Conservation (phyloP, 2,888 invertebrate genomes). For the Clistopyga incitator region DNA sequence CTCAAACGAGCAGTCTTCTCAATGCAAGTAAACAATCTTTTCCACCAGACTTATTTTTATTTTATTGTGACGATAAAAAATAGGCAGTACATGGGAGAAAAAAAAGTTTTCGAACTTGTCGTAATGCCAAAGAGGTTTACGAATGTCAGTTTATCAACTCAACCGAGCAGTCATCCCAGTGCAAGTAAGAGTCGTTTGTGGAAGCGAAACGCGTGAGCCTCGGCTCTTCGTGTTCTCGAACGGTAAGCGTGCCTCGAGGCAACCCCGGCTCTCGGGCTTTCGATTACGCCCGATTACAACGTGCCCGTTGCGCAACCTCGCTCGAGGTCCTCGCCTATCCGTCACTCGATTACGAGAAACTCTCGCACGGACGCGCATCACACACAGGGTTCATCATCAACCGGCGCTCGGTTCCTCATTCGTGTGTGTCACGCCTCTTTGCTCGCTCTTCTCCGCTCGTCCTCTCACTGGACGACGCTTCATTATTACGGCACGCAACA, state of each 20-base stretch:
- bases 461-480: conserved; percentile 44
- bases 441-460: conserved; percentile 17
- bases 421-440: conserved; percentile 26
- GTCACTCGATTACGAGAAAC: conserved; percentile 44
- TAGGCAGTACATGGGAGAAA: background rate
- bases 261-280: background rate
- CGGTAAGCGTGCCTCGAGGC: background rate
- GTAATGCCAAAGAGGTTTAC: background rate
- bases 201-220: background rate
- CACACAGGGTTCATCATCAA: conserved; percentile 20
- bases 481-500: conserved; percentile 45
- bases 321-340: background rate
- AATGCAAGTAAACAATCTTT: background rate
- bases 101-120: background rate
- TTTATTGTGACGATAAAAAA: background rate
- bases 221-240: background rate
- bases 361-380: conserved; percentile 31
- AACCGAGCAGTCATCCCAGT: background rate
- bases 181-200: background rate
- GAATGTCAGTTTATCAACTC: background rate
- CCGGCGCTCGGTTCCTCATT: conserved; percentile 22
- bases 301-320: conserved; percentile 11
- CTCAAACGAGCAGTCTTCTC: background rate
- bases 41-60: background rate
- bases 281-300: conserved; percentile 15